These are phyloP conservation scores for Oreotragus oreotragus DNA, from an alignment of 2,113 vertebrate genomes.

Conservation along the genomic window DNA sequence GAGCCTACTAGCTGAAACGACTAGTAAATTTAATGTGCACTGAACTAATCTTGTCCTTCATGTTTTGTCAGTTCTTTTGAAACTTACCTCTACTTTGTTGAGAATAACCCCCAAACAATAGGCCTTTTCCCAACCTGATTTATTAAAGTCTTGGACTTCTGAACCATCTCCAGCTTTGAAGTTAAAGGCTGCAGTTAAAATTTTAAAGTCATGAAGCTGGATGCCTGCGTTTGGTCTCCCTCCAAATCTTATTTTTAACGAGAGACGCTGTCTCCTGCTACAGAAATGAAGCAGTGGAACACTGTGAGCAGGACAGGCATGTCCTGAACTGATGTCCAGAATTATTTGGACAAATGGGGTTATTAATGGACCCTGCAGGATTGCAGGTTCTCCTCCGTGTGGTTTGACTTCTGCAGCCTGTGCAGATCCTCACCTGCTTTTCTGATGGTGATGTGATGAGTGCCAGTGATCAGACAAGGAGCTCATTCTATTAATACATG, in stretches of 20 bases:
- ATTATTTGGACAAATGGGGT: background rate
- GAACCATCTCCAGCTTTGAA: background rate
- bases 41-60: background rate
- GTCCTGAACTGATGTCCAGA: background rate
- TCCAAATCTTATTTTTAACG: background rate
- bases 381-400: background rate
- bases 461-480: background rate
- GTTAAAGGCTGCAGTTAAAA: background rate
- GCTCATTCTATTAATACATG: background rate
- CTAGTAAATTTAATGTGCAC: background rate
- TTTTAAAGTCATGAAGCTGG: background rate
- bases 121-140: background rate
- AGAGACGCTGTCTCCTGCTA: background rate
- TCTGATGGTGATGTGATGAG: background rate
- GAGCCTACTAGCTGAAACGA: background rate
- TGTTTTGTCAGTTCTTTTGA: background rate
- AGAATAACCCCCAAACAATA: background rate
- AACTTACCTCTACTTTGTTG: background rate
- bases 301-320: background rate
- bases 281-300: background rate
- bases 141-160: background rate
- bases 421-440: too few relatives aligned
- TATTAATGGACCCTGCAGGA: fast-evolving
- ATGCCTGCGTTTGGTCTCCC: background rate
- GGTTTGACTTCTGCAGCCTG: background rate